These are phyloP conservation scores for Puntigrus tetrazona DNA, from an alignment of 2,113 vertebrate genomes.

Conservation along the genomic window DNA sequence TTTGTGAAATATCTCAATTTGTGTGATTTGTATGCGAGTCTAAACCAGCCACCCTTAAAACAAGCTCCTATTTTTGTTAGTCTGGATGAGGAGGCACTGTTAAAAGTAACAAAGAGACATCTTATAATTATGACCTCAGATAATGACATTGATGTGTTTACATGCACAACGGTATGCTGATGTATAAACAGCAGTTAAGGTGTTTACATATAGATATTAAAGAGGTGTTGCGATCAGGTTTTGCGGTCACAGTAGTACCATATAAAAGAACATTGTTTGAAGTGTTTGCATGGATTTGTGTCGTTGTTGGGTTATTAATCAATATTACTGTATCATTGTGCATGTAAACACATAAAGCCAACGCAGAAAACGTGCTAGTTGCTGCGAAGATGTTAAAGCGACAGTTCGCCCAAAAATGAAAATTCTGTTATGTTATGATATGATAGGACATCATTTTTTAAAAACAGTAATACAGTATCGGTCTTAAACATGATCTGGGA, in stretches of 20 bases:
- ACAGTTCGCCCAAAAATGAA: neutral
- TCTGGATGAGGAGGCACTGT: constrained; percentile 10
- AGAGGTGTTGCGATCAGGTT: neutral
- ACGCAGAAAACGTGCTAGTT: neutral
- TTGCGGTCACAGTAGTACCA: neutral
- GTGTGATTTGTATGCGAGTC: neutral
- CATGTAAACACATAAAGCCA: constrained; percentile 1
- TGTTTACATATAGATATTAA: neutral
- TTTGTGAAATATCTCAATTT: neutral
- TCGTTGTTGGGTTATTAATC: neutral
- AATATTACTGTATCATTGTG: neutral
- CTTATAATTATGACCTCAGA: neutral
- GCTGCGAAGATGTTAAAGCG: neutral
- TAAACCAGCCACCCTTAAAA: neutral
- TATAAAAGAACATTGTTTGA: neutral
- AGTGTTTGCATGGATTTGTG: neutral
- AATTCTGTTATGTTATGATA: too few species aligned
- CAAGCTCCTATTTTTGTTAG: neutral
- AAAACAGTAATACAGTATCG: neutral
- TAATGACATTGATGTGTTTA: neutral
- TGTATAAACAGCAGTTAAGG: neutral
- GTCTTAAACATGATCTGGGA: neutral
- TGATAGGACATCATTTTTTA: too few species aligned
- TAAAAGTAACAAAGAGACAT: neutral
- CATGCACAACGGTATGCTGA: neutral